Evolutionary conservation across 2,888 invertebrate species (phyloP).

Genomic region (Ophioninae sp.): DNA sequence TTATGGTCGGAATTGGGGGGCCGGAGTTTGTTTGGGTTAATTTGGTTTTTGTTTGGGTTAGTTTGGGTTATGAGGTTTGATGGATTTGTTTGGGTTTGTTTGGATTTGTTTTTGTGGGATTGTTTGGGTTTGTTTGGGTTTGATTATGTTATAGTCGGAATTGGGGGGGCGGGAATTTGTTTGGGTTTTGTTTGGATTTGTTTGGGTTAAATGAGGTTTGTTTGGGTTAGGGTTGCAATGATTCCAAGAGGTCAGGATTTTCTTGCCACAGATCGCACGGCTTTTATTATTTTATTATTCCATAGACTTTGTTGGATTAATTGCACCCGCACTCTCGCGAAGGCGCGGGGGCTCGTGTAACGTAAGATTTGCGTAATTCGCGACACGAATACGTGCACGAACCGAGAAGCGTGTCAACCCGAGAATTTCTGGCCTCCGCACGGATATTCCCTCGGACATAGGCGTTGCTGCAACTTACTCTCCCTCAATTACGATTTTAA

Average conservation of each 20-base stretch:
- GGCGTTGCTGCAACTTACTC: neutral
- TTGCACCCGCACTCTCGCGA: neutral
- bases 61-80: no score
- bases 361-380: conserved; percentile 54
- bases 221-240: neutral
- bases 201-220: no score
- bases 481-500: neutral
- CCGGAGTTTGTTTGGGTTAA: no score
- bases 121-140: no score
- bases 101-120: no score
- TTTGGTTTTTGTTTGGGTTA: no score
- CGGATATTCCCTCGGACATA: neutral
- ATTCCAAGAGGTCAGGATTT: neutral
- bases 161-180: no score
- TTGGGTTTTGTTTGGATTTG: no score
- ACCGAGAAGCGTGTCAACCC: conserved; percentile 53
- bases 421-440: conserved; percentile 20
- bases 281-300: conserved; percentile 38
- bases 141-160: no score
- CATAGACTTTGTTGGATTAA: conserved; percentile 17
- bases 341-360: conserved; percentile 5
- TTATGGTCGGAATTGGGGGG: no score
- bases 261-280: neutral
- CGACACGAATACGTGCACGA: conserved; percentile 33
- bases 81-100: no score